These are phyloP conservation scores for Drosophila kurseongensis DNA, from an alignment of 1,140 invertebrate species.

Conservation along the genomic window DNA sequence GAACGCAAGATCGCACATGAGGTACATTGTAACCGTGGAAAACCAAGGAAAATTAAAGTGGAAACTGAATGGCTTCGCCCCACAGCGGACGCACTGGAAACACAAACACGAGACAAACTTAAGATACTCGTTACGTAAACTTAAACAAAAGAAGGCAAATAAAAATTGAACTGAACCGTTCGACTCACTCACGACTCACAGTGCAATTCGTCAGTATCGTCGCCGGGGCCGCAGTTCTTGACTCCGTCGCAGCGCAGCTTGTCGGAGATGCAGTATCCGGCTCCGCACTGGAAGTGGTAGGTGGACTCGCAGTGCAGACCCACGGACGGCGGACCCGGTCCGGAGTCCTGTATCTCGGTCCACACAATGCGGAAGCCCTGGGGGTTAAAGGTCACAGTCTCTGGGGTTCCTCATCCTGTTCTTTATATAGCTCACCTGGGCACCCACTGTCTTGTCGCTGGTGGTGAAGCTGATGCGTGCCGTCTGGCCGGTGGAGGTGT, in stretches of 20 bases:
- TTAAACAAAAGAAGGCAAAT: constrained; percentile 59
- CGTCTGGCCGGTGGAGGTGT: constrained; percentile 89
- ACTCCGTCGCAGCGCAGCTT: constrained; percentile 91
- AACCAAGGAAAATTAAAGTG: constrained; percentile 44
- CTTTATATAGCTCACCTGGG: constrained; percentile 72
- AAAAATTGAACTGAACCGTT: constrained; percentile 85
- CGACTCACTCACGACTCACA: constrained; percentile 89
- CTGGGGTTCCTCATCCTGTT: rapidly evolving
- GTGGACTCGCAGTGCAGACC: constrained; percentile 83
- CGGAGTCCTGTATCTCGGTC: constrained; percentile 91
- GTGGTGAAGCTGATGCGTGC: constrained; percentile 90
- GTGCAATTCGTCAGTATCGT: constrained; percentile 92
- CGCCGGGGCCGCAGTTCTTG: constrained; percentile 92
- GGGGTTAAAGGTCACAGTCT: not conserved
- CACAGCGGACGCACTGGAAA: constrained; percentile 63
- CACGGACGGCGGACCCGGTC: constrained; percentile 80
- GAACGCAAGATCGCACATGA: constrained; percentile 32
- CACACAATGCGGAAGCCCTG: constrained; percentile 95
- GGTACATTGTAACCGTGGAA: constrained; percentile 25
- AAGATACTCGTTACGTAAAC: constrained; percentile 38
- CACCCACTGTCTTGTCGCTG: constrained; percentile 93
- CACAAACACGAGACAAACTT: constrained; percentile 51
- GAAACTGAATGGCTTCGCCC: constrained; percentile 33
- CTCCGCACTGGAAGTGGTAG: constrained; percentile 85
- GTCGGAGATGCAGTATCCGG: constrained; percentile 92